Evolutionary conservation across 2,888 invertebrate genomes (phyloP).

Genomic region (Lasioglossum zephyrum): DNA sequence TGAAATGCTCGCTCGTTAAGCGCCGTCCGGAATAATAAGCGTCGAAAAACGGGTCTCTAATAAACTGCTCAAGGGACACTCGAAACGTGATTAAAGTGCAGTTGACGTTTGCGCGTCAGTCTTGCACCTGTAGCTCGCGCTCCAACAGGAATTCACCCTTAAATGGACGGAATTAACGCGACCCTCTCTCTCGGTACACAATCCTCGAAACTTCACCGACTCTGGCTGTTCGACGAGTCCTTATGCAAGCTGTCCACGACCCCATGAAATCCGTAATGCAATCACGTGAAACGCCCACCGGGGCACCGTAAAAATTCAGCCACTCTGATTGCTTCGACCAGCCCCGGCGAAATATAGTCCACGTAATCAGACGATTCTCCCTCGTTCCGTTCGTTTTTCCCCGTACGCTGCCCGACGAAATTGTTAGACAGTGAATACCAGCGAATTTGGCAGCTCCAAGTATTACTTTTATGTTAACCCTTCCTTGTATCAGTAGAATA

Average conservation of each 20-base stretch:
- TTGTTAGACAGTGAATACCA: background rate
- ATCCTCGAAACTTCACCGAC: conserved; percentile 36
- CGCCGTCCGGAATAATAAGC: conserved; percentile 37
- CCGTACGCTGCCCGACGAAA: background rate
- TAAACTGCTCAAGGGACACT: conserved; percentile 45
- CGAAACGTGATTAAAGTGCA: conserved; percentile 56
- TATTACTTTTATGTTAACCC: background rate
- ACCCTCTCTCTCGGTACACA: conserved; percentile 17
- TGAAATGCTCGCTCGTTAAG: conserved; percentile 41
- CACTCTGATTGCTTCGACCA: conserved; percentile 4
- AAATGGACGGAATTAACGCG: conserved; percentile 56
- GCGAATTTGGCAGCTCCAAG: background rate
- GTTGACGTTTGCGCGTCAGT: conserved; percentile 50
- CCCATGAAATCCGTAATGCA: conserved; percentile 26
- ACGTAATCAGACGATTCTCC: background rate
- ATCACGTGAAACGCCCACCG: conserved; percentile 20
- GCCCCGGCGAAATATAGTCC: background rate
- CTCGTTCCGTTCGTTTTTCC: background rate
- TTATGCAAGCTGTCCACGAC: conserved; percentile 1
- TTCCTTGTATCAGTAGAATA: background rate
- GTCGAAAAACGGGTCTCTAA: conserved; percentile 37
- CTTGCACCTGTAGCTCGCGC: conserved; percentile 48
- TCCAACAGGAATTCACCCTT: conserved; percentile 25
- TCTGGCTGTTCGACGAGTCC: conserved; percentile 24
- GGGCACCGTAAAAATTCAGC: conserved; percentile 13